Evolutionary conservation across 2,797 vertebrate species (phyloP).

Genomic region (Triplophysa yarkandensis): DNA sequence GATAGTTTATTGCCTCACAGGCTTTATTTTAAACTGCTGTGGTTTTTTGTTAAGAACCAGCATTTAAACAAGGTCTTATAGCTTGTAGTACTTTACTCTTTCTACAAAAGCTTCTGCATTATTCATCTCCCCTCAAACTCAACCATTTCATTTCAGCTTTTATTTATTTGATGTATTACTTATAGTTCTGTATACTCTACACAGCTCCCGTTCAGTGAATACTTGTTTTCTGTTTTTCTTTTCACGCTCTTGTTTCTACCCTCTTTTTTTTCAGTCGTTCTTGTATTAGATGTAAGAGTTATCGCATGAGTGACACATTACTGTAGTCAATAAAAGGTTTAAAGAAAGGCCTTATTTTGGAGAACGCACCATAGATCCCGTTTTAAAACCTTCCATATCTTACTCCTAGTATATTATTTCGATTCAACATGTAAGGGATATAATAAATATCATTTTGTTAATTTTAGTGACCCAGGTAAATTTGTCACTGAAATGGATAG

Average conservation of each 20-base stretch:
- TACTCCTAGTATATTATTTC: not conserved
- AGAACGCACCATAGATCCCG: no score
- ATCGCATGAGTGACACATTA: conserved; percentile 69
- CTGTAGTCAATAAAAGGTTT: conserved; percentile 63
- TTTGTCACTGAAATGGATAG: not conserved
- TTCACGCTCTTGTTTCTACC: conserved; percentile 42
- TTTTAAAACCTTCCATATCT: not conserved
- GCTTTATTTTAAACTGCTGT: conserved; percentile 3
- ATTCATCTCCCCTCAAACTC: conserved; percentile 43
- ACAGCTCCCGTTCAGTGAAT: conserved; percentile 1
- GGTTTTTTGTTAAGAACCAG: not conserved
- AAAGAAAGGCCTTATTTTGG: conserved; percentile 61
- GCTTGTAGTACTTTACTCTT: conserved; percentile 47
- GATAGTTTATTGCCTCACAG: conserved; percentile 11
- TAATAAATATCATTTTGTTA: no score
- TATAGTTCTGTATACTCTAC: conserved; percentile 52
- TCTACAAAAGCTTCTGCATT: conserved; percentile 41
- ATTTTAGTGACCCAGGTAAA: not conserved
- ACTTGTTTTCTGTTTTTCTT: not conserved
- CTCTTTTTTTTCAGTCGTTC: conserved; percentile 55
- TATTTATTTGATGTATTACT: conserved; percentile 61
- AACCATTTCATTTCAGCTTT: conserved; percentile 58
- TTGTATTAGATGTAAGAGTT: conserved; percentile 67
- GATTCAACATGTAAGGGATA: no score
- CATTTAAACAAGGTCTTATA: conserved; percentile 10